Base-by-base conservation (phyloP, 2,797 vertebrate genomes). In the Pseudochirops corinnae region DNA sequence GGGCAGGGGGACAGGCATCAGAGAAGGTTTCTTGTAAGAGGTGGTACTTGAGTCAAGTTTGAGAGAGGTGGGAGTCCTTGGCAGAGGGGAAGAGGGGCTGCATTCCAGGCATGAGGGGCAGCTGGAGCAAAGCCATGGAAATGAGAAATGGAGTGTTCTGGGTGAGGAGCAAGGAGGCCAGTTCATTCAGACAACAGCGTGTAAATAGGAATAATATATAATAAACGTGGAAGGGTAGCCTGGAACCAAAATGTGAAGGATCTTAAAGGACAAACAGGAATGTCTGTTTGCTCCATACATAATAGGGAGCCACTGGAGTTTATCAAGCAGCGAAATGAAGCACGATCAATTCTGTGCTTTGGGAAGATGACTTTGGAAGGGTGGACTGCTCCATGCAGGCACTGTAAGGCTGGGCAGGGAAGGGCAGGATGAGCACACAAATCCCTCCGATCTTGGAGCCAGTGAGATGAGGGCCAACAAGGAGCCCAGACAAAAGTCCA, bases 171-270 rank as follows among this genome's bases (percentile, higher is more conserved):
- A 21, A 39, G 13, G 4, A 67, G n/a, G 5, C 16, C n/a, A 74
- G 18, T 39, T 2, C 0, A 0, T 39, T 18, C 18, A 0, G 33
- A 74, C 18, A 39, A 74, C 3, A 0, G 21, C 0, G 0, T 46
- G 29, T 46, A 10, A 82, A 26, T 24, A 2, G 39, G 21, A 82
- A 26, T 18, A 74, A 18, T 46, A 3, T 26, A 39, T 24, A 82
- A 82, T 24, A 74, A 74, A 74, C n/a, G 7, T 21, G 67, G n/a
- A 39, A 74, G 28, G 18, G 67, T 24, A n/a, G 39, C 24, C 21
- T 26, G 21, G 21, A 87, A 12, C 67, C 18, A 24, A 7, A 46
- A 21, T 24, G 67, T 21, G 67, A 82, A 82, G 67, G n/a, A 24
- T 39, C 9, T 46, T 9, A 2, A 74, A 24, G 18, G 62, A n/a